Percentiles rank a stretch among this genome's conserved stretches.
Conservation (phyloP, 2,113 vertebrate genomes). For the Phalacrocorax carbo region DNA sequence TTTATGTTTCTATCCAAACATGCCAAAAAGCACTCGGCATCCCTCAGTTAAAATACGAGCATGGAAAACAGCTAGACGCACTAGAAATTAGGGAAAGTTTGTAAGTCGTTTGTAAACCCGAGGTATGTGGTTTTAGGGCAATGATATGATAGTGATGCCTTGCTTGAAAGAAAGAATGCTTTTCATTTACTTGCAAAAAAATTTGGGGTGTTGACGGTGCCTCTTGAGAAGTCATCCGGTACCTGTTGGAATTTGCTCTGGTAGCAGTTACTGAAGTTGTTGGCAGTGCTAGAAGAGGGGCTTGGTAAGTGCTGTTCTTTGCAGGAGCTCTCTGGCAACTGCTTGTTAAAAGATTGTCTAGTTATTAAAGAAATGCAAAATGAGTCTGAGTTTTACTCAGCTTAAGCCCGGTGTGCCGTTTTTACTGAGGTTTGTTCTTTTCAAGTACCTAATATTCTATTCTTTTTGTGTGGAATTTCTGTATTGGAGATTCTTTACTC, state of each 20-base stretch:
- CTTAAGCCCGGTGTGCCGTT: background rate
- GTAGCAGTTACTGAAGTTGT: background rate
- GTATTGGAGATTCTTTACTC: background rate
- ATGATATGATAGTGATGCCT: background rate
- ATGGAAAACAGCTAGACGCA: background rate
- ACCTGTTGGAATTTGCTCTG: background rate
- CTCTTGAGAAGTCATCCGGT: conserved; percentile 4
- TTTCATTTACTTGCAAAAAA: background rate
- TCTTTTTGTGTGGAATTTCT: background rate
- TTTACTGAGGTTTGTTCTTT: background rate
- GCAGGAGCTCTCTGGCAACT: background rate
- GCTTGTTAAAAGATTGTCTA: background rate
- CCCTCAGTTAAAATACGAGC: background rate
- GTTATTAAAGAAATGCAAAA: background rate
- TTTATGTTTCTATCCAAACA: conserved; percentile 14
- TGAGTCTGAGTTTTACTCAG: background rate
- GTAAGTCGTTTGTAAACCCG: background rate
- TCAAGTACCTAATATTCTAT: background rate
- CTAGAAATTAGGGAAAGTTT: background rate
- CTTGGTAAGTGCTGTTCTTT: background rate
- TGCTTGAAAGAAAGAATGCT: conserved; percentile 3
- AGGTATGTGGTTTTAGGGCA: background rate
- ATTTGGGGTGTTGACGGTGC: background rate
- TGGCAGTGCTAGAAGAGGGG: background rate
- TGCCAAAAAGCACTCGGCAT: background rate